Base-by-base conservation (phyloP, 2,797 vertebrate genomes). In the Synanceia verrucosa region DNA sequence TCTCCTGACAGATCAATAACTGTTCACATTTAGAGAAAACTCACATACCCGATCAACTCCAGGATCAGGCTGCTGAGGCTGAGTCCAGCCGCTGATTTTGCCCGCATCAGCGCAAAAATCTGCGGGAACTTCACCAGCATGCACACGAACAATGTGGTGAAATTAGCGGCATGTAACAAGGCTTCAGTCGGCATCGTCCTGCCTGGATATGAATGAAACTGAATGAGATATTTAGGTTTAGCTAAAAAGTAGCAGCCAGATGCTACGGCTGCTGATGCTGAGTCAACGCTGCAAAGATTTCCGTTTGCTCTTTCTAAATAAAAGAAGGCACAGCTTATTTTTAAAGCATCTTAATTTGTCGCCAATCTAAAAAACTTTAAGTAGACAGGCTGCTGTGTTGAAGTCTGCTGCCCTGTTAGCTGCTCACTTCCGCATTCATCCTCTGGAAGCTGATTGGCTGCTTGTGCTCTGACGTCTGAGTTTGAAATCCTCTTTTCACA, bases 41-140 rank as follows among this genome's bases (percentile, higher is more conserved):
- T 13, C 28, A 34, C 88, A 65, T 78, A 95, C 94, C 94, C 94
- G 28, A 60, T 34, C n/a, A 95, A 52, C 84, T 95, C 94, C 14
- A 95, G 89, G 2, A 95, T 83, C 0, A 95, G 86, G 7, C 94
- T 93, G 84, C 89, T 89, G 46, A 95, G 68, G 70, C 94, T 95
- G 57, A 95, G 64, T 48, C 94, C 94, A 0, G 48, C 56, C 12
- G 91, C 61, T 0, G 92, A 73, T 26, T 91, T 93, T 3, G 93
- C 91, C 46, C 70, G 71, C 68, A 95, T 85, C 59, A 95, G 76
- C 2, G 88, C 78, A 47, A 94, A 90, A 10, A 95, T 95, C 86
- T 95, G 94, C 57, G 94, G 94, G 56, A 95, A 93, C 69, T 95
- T 95, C 0, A 95, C 90, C 89, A 95, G 93, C 91, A 94, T 92